Percentiles rank a stretch among this genome's conserved stretches.
These are phyloP conservation scores for Hypsibius dujardini DNA, from an alignment of 1,140 invertebrate genomes.

Conservation along the genomic window DNA sequence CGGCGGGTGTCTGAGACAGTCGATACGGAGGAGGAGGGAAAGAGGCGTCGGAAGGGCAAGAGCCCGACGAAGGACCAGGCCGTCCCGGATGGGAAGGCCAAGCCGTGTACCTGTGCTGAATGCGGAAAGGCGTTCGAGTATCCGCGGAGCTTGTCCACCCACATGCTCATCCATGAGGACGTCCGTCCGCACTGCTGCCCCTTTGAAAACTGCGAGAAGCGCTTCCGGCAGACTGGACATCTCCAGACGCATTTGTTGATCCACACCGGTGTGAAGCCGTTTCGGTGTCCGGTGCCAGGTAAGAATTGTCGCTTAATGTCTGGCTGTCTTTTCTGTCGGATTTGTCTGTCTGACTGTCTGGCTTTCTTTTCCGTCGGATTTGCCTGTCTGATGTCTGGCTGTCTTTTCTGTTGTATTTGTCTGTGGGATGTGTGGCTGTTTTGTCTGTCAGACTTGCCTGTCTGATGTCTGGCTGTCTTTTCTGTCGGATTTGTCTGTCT, in stretches of 20 bases:
- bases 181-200: slow-evolving; percentile 18
- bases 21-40: too few species aligned
- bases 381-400: too few species aligned
- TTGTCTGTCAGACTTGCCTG: too few species aligned
- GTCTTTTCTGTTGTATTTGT: background rate
- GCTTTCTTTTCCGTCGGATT: too few species aligned
- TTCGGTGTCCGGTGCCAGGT: slow-evolving; percentile 33
- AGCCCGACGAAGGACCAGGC: too few species aligned
- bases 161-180: background rate
- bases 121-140: slow-evolving; percentile 4
- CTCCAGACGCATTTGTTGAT: slow-evolving; percentile 32
- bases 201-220: slow-evolving; percentile 29
- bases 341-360: background rate
- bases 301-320: background rate
- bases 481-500: too few species aligned
- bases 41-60: too few species aligned
- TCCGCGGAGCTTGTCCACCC: background rate
- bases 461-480: too few species aligned
- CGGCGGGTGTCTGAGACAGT: too few species aligned
- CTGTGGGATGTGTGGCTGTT: too few species aligned
- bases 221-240: slow-evolving; percentile 34
- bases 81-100: too few species aligned
- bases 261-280: slow-evolving; percentile 31
- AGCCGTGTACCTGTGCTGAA: background rate
- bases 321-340: background rate